Evolutionary conservation across 1,140 invertebrate genomes (phyloP), one percentile per base, ranked within the genome.

Genomic region (Drosophila saltans): DNA sequence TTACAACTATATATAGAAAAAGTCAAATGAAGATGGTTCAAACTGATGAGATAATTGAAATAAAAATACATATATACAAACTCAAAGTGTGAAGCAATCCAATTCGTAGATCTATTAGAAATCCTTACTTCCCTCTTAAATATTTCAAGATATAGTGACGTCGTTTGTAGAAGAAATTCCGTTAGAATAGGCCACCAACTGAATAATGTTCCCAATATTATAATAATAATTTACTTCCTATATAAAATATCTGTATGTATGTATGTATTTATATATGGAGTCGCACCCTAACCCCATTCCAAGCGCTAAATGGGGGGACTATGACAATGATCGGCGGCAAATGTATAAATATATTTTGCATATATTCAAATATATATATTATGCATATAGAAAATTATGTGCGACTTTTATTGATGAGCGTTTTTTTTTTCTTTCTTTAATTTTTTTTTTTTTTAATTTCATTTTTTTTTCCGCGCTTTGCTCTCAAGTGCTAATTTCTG

Each of bases 281-380:
- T 40, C 82, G 83, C 83, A 61, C 83, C 82, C 80, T 88, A 83
- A 82, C 80, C 82, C 69, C 79, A 88, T 82, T 86, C 80, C 69
- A 10, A 63, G 40, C 10, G 24, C 8, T 52, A 52, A 52, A 52
- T 52, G 45, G 45, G 41, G 45, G 45, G 41, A 39, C 41, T 43
- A 24, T 62, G 60, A 45, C 60, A 26, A 40, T 39, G 36, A 45
- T 62, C 36, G 28, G 45, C 45, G 10, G 9, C 9, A 9, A 24
- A 24, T 9, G 8, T 24, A 3, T 48, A 9, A 10, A 10, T 26
- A 26, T 26, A 9, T 52, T 26, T 52, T 9, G 33, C 3, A 36
- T 52, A 55, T 48, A 40, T 41, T 65, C 16, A 16, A 16, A 16
- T 16, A 16, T 39, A 61, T 43, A 52, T 52, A 77, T 79, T 76